Conservation (phyloP, 2,113 vertebrate genomes). For the human region DNA sequence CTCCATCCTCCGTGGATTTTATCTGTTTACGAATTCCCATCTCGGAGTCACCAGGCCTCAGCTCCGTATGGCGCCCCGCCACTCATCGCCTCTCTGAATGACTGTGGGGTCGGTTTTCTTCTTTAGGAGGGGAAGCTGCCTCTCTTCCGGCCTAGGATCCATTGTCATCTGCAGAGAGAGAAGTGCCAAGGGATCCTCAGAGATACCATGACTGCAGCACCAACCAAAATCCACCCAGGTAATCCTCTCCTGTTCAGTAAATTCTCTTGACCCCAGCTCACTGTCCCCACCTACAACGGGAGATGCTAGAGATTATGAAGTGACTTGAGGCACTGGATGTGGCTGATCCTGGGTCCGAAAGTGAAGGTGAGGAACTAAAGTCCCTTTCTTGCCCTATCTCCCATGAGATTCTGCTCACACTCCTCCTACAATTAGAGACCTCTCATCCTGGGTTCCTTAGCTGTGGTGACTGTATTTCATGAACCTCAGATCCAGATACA, state of each 20-base stretch:
- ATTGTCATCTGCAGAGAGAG: background rate
- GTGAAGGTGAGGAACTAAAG: background rate
- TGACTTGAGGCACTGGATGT: background rate
- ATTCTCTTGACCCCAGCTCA: background rate
- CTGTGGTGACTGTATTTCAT: background rate
- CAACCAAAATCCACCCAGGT: background rate
- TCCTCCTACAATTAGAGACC: too few species aligned
- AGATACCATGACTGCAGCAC: background rate
- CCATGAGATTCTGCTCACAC: background rate
- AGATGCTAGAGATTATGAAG: background rate
- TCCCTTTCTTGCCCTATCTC: background rate
- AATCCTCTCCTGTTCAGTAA: background rate
- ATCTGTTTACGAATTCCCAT: background rate
- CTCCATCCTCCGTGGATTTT: rapidly evolving
- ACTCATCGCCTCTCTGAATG: background rate
- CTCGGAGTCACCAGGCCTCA: background rate
- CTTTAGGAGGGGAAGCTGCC: background rate
- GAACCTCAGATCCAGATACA: background rate
- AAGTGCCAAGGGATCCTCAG: background rate
- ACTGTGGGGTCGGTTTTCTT: background rate
- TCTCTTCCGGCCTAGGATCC: background rate
- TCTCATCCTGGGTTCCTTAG: background rate
- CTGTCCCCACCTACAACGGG: rapidly evolving
- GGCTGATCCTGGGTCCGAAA: background rate
- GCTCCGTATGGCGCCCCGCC: background rate